Base-by-base conservation (phyloP, 2,888 invertebrate genomes). In the Craniophora ligustri region DNA sequence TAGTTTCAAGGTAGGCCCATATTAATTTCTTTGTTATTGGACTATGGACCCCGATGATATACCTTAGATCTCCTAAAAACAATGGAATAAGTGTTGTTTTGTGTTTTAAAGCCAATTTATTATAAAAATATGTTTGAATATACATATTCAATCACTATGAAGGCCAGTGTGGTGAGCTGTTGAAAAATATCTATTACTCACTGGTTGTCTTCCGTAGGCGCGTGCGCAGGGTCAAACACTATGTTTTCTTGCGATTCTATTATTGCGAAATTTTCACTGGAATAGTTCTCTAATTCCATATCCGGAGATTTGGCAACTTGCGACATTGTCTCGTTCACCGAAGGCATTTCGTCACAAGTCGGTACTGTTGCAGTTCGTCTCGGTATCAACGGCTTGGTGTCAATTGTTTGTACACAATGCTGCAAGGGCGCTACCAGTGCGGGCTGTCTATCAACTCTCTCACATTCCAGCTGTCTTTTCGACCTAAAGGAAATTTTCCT, bases 401-500 rank as follows among this genome's bases (percentile, higher is more conserved):
- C 44, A 19, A 59, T 46, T 19, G 53, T 55, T 47, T 59, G 67
- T 44, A 51, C 64, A 57, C 68, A 58, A 21, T 38, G n/a, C 35
- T 41, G 41, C 34, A 59, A 50, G 45, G 47, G 47, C 32, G 49
- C 50, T n/a, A 38, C 15, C 21, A 34, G 49, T 32, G 10, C 26
- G 47, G 48, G 28, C 18, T 45, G 36, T 51, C 59, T 63, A 23
- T 72, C 71, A 41, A 56, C 66, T n/a, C n/a, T n/a, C n/a, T n/a
- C n/a, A 66, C 49, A 62, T 28, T 78, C 71, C 32, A 76, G 54
- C 57, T 31, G 49, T 35, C 15, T 21, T 54, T 80, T 80, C 31
- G 71, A 76, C 55, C 55, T 75, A 32, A 79, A 81, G 21, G 78
- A 78, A 19, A 77, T 64, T 67, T 72, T 78, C 49, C 66, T 74